Base-by-base conservation (phyloP, 2,113 vertebrate species). In the Ptilorrhoa leucosticta region DNA sequence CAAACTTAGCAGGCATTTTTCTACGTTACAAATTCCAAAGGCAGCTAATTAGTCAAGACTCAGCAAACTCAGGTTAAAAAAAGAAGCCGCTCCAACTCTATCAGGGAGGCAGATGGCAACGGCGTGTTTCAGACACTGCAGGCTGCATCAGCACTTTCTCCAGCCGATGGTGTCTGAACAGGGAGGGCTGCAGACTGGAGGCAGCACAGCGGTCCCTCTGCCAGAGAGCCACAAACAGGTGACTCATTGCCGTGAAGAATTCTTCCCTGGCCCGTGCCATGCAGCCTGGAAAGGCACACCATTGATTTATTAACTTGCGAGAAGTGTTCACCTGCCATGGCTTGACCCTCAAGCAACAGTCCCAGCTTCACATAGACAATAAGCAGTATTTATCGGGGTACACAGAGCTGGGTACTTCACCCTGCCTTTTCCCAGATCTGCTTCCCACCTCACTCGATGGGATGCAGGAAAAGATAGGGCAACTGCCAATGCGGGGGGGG, bases 81-180 rank as follows among this genome's bases (percentile, higher is more conserved):
- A 95, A 96, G 96, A 80, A 96, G 61, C 86, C 0, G 88, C 86
- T 96, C 70, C 92, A 81, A 35, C 96, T 93, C 93, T 35, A 39
- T 94, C 95, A 96, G 72, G 93, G 94, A 96, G 90, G 94, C 96
- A 96, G 96, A 97, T 97, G 96, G 96, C 92, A 95, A 44, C 61
- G 60, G 88, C 76, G 30, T 31, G 26, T 71, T 96, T 93, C 86
- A 96, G 90, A 89, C 92, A 27, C 93, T 77, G 88, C 90, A 70
- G 93, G 90, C 96, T 97, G 93, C 96, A 96, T 97, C 96, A 97
- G 96, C 96, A 97, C 40, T 96, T 97, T 96, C 93, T 89, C 80
- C 86, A 96, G 92, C 76, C 83, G 15, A 68, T 83, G 89, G 91
- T 96, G 96, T 94, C 96, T 96, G 93, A 90, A 42, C 90, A 83